Evolutionary conservation across 2,797 vertebrate genomes (phyloP), one percentile per base, ranked within the genome.

Genomic region (Catamblyrhynchus diadema): DNA sequence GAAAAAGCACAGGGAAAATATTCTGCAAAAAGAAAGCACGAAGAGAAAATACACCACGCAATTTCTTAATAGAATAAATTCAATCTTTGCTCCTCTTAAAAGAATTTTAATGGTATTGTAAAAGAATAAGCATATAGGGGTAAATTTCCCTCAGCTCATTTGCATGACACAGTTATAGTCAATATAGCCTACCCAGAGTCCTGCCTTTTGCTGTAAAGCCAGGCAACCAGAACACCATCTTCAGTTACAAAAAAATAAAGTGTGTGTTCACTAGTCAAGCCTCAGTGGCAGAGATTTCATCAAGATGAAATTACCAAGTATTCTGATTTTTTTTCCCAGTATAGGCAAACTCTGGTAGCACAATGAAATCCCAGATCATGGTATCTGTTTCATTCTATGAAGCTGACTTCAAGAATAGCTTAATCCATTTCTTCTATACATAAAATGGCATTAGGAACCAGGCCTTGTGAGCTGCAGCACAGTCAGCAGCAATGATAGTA

Each of bases 41-140:
- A 81, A 47, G 33, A 60, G 39, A 92, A 95, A 91, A 86, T 10
- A 39, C 12, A 67, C 12, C 54, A 57, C 9, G 1, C 47, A 39
- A 64, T 86, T 86, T 72, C 71, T 88, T 84, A 93, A 81, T 50
- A 61, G 89, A 86, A 60, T 67, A 77, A 93, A 90, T 75, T 41
- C 54, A 53, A 54, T 56, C 45, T 83, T 54, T 54, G 28, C 42
- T 90, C 25, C 50, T 79, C 33, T 86, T 67, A 73, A 51, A 77
- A 70, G 9, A 83, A 70, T 80, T 94, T 45, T 81, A 85, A 75
- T 61, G 50, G 35, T 32, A 92, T 73, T 86, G 44, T 74, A 45
- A 79, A 94, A 95, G 54, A 72, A 66, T 56, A 65, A 81, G 70
- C 25, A 61, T 61, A 37, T 10, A 33, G 33, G 41, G 25, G n/a